phyloP scores from a whole-genome alignment of 2,797 vertebrate species.

The Neosilurus mollespiculum region DNA sequence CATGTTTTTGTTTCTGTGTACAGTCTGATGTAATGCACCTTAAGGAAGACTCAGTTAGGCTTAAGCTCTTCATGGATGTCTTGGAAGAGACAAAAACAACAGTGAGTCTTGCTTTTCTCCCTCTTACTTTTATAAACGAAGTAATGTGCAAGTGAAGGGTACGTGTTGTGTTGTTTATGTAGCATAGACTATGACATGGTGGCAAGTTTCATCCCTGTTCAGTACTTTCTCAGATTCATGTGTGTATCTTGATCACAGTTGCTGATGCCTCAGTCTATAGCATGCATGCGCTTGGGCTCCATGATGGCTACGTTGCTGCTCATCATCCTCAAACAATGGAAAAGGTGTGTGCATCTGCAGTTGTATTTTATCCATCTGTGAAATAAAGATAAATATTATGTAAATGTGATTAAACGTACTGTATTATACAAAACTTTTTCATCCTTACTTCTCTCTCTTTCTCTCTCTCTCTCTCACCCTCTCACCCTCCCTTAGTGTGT shows the following conservation, averaged over 20 bases:
- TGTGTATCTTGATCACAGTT: constrained; percentile 71
- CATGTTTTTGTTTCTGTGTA: constrained; percentile 23
- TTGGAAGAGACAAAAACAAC: constrained; percentile 86
- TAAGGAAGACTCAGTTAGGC: constrained; percentile 78
- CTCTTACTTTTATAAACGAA: neutral
- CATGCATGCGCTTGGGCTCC: constrained; percentile 89
- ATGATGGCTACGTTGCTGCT: constrained; percentile 93
- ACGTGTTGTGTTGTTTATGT: neutral
- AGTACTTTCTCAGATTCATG: neutral
- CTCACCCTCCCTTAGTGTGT: constrained; percentile 71
- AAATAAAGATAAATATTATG: too few species aligned
- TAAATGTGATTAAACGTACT: neutral
- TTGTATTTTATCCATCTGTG: neutral
- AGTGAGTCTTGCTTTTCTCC: constrained; percentile 70
- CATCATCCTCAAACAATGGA: constrained; percentile 92
- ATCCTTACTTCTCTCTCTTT: neutral
- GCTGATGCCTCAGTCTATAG: constrained; percentile 79
- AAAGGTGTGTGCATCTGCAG: constrained; percentile 69
- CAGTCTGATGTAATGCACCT: constrained; percentile 91
- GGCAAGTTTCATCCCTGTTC: too few species aligned
- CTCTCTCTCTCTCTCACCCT: neutral
- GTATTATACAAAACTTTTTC: too few species aligned
- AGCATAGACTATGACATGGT: neutral
- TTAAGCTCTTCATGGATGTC: constrained; percentile 89
- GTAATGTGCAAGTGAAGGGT: neutral